phyloP scores from a whole-genome alignment of 2,888 invertebrate species.

The Polyommatus iphigenia region DNA sequence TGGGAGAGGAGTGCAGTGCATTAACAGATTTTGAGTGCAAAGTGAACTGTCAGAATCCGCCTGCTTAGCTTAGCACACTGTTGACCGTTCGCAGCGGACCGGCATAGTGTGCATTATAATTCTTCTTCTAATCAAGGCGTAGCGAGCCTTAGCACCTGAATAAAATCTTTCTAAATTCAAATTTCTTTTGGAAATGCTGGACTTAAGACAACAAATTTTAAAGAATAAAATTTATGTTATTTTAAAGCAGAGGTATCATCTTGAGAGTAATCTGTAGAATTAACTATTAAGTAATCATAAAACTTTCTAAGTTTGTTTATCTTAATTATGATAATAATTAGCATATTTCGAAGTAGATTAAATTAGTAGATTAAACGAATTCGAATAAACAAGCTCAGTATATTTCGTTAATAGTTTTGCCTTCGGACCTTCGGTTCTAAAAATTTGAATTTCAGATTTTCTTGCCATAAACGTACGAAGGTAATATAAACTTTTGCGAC shows the following conservation, averaged over 20 bases:
- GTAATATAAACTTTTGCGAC: slow-evolving; percentile 3
- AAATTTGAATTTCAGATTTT: not conserved
- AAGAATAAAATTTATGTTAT: not conserved
- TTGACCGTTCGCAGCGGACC: too few relatives aligned
- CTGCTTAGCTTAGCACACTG: too few relatives aligned
- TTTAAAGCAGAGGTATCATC: not conserved
- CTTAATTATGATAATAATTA: not conserved
- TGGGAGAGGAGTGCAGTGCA: too few relatives aligned
- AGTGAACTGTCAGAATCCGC: too few relatives aligned
- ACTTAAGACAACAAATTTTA: not conserved
- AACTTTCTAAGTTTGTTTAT: not conserved
- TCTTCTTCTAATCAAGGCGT: too few relatives aligned
- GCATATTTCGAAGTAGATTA: not conserved
- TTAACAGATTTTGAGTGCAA: too few relatives aligned
- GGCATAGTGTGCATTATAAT: too few relatives aligned
- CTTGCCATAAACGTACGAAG: not conserved
- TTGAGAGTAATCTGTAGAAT: not conserved
- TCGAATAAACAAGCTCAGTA: slow-evolving; percentile 4
- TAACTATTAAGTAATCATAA: not conserved
- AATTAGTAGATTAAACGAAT: not conserved
- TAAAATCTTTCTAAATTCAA: too few relatives aligned
- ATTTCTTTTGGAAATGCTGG: too few relatives aligned
- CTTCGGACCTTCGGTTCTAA: not conserved
- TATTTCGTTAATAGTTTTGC: not conserved
- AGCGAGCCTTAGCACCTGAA: too few relatives aligned